These are phyloP conservation scores for Alcedo quadribrachys DNA, from an alignment of 2,797 vertebrate species.

Conservation along the genomic window DNA sequence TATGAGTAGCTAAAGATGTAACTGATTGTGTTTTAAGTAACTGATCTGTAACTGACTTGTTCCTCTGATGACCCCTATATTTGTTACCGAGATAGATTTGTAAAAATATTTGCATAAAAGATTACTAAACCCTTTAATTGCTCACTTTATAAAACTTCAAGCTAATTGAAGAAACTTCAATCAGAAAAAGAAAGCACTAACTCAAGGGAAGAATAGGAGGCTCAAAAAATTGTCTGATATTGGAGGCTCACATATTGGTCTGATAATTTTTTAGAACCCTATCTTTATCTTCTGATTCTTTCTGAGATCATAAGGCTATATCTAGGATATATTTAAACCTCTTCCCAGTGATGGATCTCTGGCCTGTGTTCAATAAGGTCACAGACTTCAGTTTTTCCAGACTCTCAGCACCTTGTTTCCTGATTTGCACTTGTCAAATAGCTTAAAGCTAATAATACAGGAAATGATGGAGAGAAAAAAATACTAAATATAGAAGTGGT, in stretches of 20 bases:
- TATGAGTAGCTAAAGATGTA: not conserved
- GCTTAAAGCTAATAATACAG: not conserved
- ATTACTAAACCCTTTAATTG: not conserved
- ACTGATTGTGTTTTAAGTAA: not conserved
- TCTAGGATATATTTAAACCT: not conserved
- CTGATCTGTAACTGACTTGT: not conserved
- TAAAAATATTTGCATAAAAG: not conserved
- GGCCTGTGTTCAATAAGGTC: not conserved
- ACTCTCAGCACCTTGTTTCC: not conserved
- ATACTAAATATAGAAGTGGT: not conserved
- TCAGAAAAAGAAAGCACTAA: too few relatives aligned
- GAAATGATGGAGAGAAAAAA: not conserved
- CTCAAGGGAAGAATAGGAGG: too few relatives aligned
- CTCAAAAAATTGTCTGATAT: too few relatives aligned
- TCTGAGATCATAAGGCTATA: not conserved
- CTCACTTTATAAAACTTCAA: not conserved
- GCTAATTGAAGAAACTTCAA: too few relatives aligned
- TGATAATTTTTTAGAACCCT: not conserved
- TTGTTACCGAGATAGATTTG: not conserved
- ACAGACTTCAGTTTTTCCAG: not conserved
- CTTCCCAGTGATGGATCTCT: not conserved
- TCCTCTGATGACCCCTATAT: not conserved
- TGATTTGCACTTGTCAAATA: not conserved
- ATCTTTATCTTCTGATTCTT: not conserved
- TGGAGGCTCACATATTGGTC: not conserved